These are phyloP conservation scores for Podilymbus podiceps DNA, from an alignment of 2,113 vertebrate species.

Conservation along the genomic window DNA sequence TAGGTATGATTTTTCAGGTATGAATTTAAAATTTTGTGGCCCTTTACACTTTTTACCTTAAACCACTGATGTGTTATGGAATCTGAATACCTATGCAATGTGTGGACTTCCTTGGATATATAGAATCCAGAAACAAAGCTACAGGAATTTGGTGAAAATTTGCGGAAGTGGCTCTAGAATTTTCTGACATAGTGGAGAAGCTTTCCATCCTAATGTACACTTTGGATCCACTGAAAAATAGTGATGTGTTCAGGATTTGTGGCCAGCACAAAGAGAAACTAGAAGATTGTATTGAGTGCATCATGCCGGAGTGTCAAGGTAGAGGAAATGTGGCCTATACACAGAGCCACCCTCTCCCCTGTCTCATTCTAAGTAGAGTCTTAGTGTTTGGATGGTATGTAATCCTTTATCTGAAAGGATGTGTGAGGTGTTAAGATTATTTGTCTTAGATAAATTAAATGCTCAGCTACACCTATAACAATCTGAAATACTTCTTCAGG, in stretches of 20 bases:
- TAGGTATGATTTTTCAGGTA: not conserved
- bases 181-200: not conserved
- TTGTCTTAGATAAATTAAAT: not conserved
- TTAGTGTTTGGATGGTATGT: not conserved
- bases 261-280: not conserved
- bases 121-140: not conserved
- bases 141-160: not conserved
- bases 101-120: not conserved
- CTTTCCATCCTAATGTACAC: not conserved
- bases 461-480: not conserved
- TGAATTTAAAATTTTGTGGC: not conserved
- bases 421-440: not conserved
- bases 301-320: not conserved
- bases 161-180: not conserved
- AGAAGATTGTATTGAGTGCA: not conserved
- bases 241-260: not conserved
- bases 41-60: not conserved
- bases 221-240: not conserved
- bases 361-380: not conserved
- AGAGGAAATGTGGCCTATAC: accelerated
- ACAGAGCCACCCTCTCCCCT: not conserved
- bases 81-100: not conserved
- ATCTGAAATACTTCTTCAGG: not conserved
- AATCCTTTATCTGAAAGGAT: not conserved
- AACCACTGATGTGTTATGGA: not conserved